phyloP scores from a whole-genome alignment of 2,797 vertebrate genomes.

The Karalla daura region DNA sequence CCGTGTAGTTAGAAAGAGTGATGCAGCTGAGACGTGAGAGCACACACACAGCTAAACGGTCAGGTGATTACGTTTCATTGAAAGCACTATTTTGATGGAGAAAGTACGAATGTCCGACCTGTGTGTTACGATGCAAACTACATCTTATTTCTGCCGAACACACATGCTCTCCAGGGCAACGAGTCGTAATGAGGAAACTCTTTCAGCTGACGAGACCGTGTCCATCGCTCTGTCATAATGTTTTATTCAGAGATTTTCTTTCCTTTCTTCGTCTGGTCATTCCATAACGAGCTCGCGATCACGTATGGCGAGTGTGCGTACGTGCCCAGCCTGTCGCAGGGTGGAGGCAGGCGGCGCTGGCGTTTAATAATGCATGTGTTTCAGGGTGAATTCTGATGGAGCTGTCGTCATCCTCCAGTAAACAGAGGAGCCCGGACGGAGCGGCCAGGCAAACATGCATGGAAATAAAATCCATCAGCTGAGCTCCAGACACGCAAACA shows the following conservation, averaged over 20 bases:
- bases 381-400: slow-evolving; percentile 73
- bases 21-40: slow-evolving; percentile 53
- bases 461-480: too few relatives aligned
- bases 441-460: slow-evolving; percentile 37
- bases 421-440: slow-evolving; percentile 40
- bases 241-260: slow-evolving; percentile 30
- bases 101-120: too few relatives aligned
- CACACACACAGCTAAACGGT: slow-evolving; percentile 61
- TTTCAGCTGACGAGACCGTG: background rate
- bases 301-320: slow-evolving; percentile 41
- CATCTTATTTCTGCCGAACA: slow-evolving; percentile 4
- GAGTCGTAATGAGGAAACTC: background rate
- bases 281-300: slow-evolving; percentile 44
- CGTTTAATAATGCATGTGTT: slow-evolving; percentile 77
- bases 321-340: slow-evolving; percentile 29
- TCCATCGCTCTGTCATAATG: slow-evolving; percentile 13
- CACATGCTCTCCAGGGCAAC: background rate
- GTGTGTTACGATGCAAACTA: too few relatives aligned
- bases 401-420: slow-evolving; percentile 62
- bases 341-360: slow-evolving; percentile 51
- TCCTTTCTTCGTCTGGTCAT: slow-evolving; percentile 23
- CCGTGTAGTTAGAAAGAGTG: too few relatives aligned
- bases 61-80: slow-evolving; percentile 62
- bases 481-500: slow-evolving; percentile 2
- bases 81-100: too few relatives aligned